phyloP scores from a whole-genome alignment of 2,888 invertebrate genomes.

The Ochropleura plecta region DNA sequence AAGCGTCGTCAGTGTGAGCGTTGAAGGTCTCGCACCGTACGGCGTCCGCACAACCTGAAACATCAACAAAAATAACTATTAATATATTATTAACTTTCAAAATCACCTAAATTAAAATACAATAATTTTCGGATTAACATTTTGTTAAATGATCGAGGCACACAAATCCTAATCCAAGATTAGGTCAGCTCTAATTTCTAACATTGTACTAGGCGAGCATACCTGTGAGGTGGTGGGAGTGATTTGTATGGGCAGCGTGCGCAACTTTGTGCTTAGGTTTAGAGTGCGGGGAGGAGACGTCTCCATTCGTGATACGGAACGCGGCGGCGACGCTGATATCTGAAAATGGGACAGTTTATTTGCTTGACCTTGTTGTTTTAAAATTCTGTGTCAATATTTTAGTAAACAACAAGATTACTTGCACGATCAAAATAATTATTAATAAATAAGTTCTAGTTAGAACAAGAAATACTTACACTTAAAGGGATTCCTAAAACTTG shows the following conservation, averaged over 20 bases:
- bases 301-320: conserved; percentile 75
- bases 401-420: conserved; percentile 4
- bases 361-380: conserved; percentile 38
- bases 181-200: conserved; percentile 86
- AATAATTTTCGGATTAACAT: conserved; percentile 25
- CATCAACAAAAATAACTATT: conserved; percentile 34
- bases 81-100: conserved; percentile 9
- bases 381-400: conserved; percentile 16
- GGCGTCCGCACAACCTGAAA: conserved; percentile 84
- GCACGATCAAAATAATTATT: background rate
- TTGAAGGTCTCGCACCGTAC: conserved; percentile 83
- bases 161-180: conserved; percentile 77
- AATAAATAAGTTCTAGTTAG: background rate
- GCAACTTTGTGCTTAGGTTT: conserved; percentile 87
- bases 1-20: conserved; percentile 85
- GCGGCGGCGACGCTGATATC: conserved; percentile 85
- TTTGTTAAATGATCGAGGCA: conserved; percentile 6
- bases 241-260: conserved; percentile 86
- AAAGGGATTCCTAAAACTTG: conserved; percentile 87
- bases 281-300: conserved; percentile 82
- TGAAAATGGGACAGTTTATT: conserved; percentile 68
- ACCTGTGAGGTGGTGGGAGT: conserved; percentile 88
- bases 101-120: background rate
- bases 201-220: conserved; percentile 83
- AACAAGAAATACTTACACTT: conserved; percentile 80